Conservation (phyloP, 2,797 vertebrate species). For the Cossypha dichroa region DNA sequence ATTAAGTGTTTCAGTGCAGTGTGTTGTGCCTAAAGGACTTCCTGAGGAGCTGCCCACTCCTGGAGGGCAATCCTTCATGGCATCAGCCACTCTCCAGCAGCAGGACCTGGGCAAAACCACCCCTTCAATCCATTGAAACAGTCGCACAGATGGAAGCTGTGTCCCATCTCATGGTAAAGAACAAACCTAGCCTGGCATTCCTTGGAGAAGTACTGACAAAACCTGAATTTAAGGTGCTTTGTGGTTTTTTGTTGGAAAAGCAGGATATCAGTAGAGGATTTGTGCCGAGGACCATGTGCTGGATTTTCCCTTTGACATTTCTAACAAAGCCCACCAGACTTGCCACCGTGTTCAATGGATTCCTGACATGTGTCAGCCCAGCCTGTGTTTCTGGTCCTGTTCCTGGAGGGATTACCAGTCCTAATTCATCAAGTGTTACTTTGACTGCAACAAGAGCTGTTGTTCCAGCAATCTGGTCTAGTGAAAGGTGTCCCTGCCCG, state of each 20-base stretch:
- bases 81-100: neutral
- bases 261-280: neutral
- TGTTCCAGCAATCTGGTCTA: neutral
- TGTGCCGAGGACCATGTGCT: neutral
- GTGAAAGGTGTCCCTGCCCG: neutral
- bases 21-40: neutral
- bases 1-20: neutral
- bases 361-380: fast-evolving
- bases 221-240: neutral
- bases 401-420: neutral
- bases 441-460: neutral
- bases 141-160: neutral
- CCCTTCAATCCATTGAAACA: neutral
- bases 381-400: neutral
- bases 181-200: neutral
- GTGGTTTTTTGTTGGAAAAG: neutral
- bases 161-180: neutral
- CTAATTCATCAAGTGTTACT: neutral
- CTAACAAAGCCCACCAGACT: neutral
- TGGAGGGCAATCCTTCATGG: fast-evolving
- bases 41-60: neutral
- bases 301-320: neutral
- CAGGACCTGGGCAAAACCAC: neutral
- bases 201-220: neutral
- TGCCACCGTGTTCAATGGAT: neutral